Percentiles rank a stretch among this genome's conserved stretches.
Conservation (phyloP, 1,140 invertebrate species). For the Bombus picipes region DNA sequence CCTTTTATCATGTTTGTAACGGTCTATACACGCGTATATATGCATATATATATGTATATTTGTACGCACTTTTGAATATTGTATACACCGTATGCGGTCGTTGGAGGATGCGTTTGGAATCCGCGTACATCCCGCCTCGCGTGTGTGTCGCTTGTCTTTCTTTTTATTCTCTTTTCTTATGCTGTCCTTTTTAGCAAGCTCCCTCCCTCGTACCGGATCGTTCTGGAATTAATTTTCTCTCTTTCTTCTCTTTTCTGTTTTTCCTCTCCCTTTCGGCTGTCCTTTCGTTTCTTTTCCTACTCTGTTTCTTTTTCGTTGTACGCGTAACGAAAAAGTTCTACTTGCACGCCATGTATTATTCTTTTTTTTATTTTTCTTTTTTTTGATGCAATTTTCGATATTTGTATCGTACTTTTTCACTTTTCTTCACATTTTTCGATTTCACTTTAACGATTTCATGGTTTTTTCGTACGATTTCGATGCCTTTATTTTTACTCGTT, state of each 20-base stretch:
- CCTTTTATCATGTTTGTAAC: constrained; percentile 60
- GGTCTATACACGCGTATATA: constrained; percentile 33
- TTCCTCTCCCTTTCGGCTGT: neutral
- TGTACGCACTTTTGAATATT: constrained; percentile 54
- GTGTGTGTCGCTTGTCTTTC: constrained; percentile 35
- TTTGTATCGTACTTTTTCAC: neutral
- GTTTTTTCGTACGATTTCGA: neutral
- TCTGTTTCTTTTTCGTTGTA: neutral
- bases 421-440: neutral
- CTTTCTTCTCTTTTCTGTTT: neutral
- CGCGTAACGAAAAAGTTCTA: neutral
- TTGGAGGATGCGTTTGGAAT: constrained; percentile 52
- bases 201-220: neutral
- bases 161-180: constrained; percentile 26
- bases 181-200: neutral
- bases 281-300: neutral
- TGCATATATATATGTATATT: constrained; percentile 36
- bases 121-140: constrained; percentile 15
- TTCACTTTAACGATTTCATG: neutral
- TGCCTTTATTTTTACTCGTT: constrained; percentile 19
- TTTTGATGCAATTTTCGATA: constrained; percentile 18
- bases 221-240: constrained; percentile 18
- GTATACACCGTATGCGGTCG: constrained; percentile 51
- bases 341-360: neutral
- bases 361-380: neutral